phyloP scores from a whole-genome alignment of 53 echinoderm and acorn worm genomes.

The Glandiceps talaboti region DNA sequence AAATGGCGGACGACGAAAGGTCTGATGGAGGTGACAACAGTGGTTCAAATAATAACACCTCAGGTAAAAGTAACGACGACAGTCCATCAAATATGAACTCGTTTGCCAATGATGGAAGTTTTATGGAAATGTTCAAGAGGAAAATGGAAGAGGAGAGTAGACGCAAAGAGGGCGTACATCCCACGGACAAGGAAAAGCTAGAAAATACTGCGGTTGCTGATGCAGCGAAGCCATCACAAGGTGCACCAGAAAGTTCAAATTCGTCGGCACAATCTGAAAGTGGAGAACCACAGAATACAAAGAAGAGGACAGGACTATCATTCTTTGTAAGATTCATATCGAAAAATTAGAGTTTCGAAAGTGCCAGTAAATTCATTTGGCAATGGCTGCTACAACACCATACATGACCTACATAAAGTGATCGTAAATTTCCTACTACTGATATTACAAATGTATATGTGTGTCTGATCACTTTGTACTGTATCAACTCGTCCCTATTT shows the following conservation, averaged over 20 bases:
- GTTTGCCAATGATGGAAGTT: constrained; percentile 45
- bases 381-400: no score
- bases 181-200: not conserved
- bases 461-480: no score
- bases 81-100: constrained; percentile 11
- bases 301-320: constrained; percentile 38
- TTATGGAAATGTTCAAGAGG: constrained; percentile 49
- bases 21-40: not conserved
- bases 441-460: no score
- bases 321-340: constrained; percentile 32
- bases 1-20: not conserved
- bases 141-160: constrained; percentile 36
- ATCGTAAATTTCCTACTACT: no score
- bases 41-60: not conserved
- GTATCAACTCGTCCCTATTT: no score
- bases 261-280: not conserved
- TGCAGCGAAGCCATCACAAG: not conserved
- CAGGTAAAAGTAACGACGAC: not conserved
- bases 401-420: no score
- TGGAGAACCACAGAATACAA: constrained; percentile 3
- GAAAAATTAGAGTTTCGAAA: not conserved
- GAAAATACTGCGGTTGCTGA: not conserved
- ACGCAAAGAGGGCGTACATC: constrained; percentile 5
- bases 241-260: constrained; percentile 4
- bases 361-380: no score